Evolutionary conservation across 2,797 vertebrate genomes (phyloP).

Genomic region (Podarcis lilfordi): DNA sequence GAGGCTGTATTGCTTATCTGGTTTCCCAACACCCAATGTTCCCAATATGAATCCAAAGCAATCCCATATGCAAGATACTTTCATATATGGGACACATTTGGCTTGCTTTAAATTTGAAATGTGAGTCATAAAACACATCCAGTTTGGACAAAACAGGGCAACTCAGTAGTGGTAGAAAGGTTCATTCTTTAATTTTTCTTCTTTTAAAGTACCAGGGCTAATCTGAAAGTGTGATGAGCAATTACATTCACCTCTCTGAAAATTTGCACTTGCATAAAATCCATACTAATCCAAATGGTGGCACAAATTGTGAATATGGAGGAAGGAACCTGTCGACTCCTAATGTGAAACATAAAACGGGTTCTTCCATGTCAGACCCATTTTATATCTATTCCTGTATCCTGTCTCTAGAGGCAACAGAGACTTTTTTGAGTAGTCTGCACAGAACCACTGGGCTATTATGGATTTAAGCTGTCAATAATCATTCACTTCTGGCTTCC

Average conservation of each 20-base stretch:
- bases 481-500: not conserved
- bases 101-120: not conserved
- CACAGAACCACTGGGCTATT: not conserved
- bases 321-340: not conserved
- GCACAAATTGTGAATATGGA: not conserved
- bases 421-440: not conserved
- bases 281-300: slow-evolving; percentile 17
- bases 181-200: not conserved
- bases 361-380: not conserved
- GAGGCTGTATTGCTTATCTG: too few relatives aligned
- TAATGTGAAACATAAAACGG: slow-evolving; percentile 8
- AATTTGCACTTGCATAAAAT: slow-evolving; percentile 17
- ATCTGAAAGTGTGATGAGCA: not conserved
- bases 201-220: not conserved
- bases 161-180: not conserved
- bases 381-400: slow-evolving; percentile 2
- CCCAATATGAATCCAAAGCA: not conserved
- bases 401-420: not conserved
- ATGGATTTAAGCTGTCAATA: slow-evolving; percentile 9
- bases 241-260: slow-evolving; percentile 14
- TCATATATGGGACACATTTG: not conserved
- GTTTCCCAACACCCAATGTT: too few relatives aligned
- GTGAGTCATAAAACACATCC: not conserved
- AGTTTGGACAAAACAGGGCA: not conserved
- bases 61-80: not conserved